Evolutionary conservation across 2,797 vertebrate species (phyloP).

Genomic region (Neostethus bicornis): DNA sequence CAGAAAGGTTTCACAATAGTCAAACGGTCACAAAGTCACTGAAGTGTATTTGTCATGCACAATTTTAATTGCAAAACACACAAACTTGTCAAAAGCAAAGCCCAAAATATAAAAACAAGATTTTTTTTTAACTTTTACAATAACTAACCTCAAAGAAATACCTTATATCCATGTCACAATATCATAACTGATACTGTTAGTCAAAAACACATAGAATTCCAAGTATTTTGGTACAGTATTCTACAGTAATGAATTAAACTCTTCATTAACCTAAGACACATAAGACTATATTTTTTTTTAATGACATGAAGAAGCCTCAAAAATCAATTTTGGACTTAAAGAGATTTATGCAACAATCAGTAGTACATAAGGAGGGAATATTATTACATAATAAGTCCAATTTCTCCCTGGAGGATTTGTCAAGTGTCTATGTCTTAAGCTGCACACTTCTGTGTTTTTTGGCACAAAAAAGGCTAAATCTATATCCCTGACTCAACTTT

Average conservation of each 20-base stretch:
- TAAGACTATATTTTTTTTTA: constrained; percentile 16
- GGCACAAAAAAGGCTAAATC: constrained; percentile 49
- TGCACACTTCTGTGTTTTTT: constrained; percentile 55
- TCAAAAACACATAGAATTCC: no score
- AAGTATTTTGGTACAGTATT: not conserved
- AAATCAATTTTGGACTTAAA: constrained; percentile 7
- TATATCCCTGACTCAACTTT: constrained; percentile 63
- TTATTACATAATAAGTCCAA: constrained; percentile 58
- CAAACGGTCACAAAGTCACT: no score
- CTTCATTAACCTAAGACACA: constrained; percentile 9
- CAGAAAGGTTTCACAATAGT: no score
- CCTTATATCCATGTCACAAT: no score
- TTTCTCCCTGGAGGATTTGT: constrained; percentile 41
- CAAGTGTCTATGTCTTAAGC: constrained; percentile 53
- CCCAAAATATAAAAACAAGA: no score
- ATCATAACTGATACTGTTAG: no score
- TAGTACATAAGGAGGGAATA: constrained; percentile 37
- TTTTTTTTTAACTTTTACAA: no score
- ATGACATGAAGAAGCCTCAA: constrained; percentile 4
- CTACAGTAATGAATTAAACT: not conserved
- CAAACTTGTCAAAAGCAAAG: not conserved
- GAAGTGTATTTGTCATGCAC: no score
- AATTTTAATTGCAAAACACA: not conserved
- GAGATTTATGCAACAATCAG: constrained; percentile 8
- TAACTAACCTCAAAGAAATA: no score